Base-by-base conservation (phyloP, 1,140 invertebrate genomes). In the Adoxophyes honmai region DNA sequence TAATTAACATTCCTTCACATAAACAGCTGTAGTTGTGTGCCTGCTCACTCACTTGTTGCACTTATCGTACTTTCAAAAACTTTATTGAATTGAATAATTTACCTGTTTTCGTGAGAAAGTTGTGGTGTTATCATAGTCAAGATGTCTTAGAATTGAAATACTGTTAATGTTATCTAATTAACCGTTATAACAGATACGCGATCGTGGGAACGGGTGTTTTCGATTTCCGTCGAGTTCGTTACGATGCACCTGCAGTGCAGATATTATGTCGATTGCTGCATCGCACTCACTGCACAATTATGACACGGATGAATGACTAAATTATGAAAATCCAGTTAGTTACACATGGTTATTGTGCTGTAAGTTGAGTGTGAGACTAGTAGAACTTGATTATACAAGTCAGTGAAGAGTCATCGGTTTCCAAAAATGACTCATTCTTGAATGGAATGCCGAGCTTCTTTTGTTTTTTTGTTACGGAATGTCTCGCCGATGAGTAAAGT, bases 361-460 rank as follows among this genome's bases (percentile, higher is more conserved):
- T n/a, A 70, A 68, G 35, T 60, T 54, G 65, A 66, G 52, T 36
- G 48, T 59, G 57, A 55, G 55, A 52, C 68, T 74, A 63, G 68
- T 69, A 68, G 70, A 65, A 71, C 62, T 64, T 58, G 66, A 76
- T 59, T 58, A 60, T 58, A 70, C 66, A 68, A 71, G 58, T 70
- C 62, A 55, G 48, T 64, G 62, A 67, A 54, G 68, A 84, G 67
- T 75, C 70, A 71, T 73, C 75, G 70, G 62, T 59, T 57, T 72
- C 69, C 11, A 60, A 85, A 86, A 88, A 85, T 88, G 85, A 86
- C 62, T 86, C 85, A 88, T 82, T 78, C 71, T 65, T 77, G 68
- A 75, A 65, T 75, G 73, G 62, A 65, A 71, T 71, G 66, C 62
- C 57, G 66, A 67, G 81, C 79, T 81, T 86, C 81, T 88, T 88